phyloP scores from a whole-genome alignment of 2,888 invertebrate genomes.

The Yponomeuta malinellus region DNA sequence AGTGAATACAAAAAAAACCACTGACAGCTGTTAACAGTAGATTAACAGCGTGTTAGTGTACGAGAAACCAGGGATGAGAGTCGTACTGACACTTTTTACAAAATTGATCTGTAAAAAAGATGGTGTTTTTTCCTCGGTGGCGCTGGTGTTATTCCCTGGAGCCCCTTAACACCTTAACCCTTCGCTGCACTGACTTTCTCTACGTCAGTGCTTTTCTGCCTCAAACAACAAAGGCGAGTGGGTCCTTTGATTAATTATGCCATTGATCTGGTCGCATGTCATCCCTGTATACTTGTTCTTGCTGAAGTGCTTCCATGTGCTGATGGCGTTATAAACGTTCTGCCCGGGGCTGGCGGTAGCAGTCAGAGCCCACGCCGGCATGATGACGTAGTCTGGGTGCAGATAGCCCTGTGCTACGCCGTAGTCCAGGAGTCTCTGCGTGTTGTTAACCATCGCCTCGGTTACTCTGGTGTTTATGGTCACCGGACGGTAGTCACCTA shows the following conservation, averaged over 20 bases:
- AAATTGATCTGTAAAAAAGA: too few relatives aligned
- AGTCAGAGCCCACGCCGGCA: slow-evolving; percentile 46
- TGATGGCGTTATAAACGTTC: slow-evolving; percentile 43
- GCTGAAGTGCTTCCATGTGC: slow-evolving; percentile 39
- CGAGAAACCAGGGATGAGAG: too few relatives aligned
- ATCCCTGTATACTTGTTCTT: slow-evolving; percentile 32
- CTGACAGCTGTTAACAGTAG: too few relatives aligned
- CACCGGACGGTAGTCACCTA: slow-evolving; percentile 61
- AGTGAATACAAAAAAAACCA: too few relatives aligned
- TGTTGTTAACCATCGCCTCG: slow-evolving; percentile 37
- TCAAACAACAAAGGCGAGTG: background rate
- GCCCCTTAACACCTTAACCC: too few relatives aligned
- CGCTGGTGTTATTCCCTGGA: too few relatives aligned
- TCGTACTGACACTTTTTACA: too few relatives aligned
- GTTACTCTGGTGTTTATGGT: slow-evolving; percentile 36
- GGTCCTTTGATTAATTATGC: slow-evolving; percentile 12
- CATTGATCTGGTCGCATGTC: slow-evolving; percentile 40
- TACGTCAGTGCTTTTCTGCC: background rate
- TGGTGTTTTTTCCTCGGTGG: too few relatives aligned
- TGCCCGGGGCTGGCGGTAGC: slow-evolving; percentile 47
- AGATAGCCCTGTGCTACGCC: slow-evolving; percentile 45
- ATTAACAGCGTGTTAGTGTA: too few relatives aligned
- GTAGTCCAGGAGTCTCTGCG: slow-evolving; percentile 38
- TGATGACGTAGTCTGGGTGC: slow-evolving; percentile 39
- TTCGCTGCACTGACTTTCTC: too few relatives aligned